Evolutionary conservation across 2,113 vertebrate species (phyloP), one percentile per base, ranked within the genome.

Genomic region (Pseudopodoces humilis): DNA sequence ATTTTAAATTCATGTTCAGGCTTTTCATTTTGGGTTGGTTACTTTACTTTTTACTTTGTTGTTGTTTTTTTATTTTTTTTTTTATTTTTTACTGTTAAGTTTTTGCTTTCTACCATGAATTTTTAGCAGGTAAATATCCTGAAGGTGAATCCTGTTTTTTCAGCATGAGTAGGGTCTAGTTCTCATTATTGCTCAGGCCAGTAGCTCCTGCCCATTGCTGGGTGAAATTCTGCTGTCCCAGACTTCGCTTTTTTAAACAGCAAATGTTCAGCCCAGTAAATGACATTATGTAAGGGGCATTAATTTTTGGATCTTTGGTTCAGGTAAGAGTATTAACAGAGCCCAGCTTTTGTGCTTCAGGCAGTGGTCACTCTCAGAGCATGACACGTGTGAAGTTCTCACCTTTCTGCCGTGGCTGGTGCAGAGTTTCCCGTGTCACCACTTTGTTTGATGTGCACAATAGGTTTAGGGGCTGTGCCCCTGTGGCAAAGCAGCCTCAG

Each of bases 1-100:
- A 99, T 98, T 98, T 97, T 94, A 86, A 95, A 93, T 97, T 95
- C 58, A 77, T 13, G 50, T 86, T 74, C 94, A 96, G 94, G 95
- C 69, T 92, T 96, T 94, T 92, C 3, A 9, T 95, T 96, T 59
- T 88, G 96, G 93, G 93, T 92, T 95, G 94, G 69, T 86, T 94
- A 71, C 89, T 91, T 84, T 86, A 37, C 15, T 74, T 60, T 39
- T 44, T 44, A 17, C 44, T 24, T 49, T 49, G 11, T 3, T 47
- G 7, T 24, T 49, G 24, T 13, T 4, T 49, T 22, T 3, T 35
- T 58, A 30, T 17, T 20, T 46, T 27, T 55, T 22, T 27, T 37
- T 27, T 3, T 46, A 47, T 37, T 28, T n/a, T 58, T 23, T 22
- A 7, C 30, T 25, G 1, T 76, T 52, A 59, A 31, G 24, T 55